Base-by-base conservation (phyloP, 1,140 invertebrate genomes). In the Globodera rostochiensis region DNA sequence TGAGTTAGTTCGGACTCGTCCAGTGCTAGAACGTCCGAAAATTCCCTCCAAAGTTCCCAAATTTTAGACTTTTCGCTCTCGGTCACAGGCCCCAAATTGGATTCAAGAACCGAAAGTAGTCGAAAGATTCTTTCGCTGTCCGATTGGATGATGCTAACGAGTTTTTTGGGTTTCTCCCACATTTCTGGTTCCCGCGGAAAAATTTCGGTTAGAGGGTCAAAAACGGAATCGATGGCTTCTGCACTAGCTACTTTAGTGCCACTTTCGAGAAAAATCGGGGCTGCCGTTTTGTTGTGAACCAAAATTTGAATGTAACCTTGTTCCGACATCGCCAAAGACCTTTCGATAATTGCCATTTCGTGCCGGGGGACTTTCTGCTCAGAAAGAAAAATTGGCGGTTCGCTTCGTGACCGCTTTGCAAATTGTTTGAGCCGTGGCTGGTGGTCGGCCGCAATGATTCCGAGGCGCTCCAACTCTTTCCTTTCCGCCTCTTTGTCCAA, bases 1-100 rank as follows among this genome's bases (percentile, higher is more conserved):
- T 74, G 73, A 25, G 73, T 74, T 2, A 74, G 11, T 15, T 74
- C 73, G 7, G 50, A 25, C 50, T 74, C 73, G 11, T 49, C 45
- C 2, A 74, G 13, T 9, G 73, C 73, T 7, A 74, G 47, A 49
- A 74, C 47, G 6, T 74, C 36, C 1, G 6, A 4, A 13, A 74
- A 74, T 47, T 47, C 73, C 0, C 3, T 49, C 21, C 50, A 57
- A 57, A 74, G 11, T 25, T 49, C 4, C 3, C 13, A 0, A 11
- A 74, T 25, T 13, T 9, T n/a, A 0, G 3, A 3, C 3, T 74
- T 11, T 49, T 74, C 73, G 1, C 47, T 13, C 21, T 49, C 73
- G 0, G 0, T 4, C 4, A 74, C 13, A 1, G 21, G 21, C 5
- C 57, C 57, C 19, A 19, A 47, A 2, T 74, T 74, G 1, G 50